Evolutionary conservation across 2,113 vertebrate species (phyloP), one percentile per base, ranked within the genome.

Genomic region (Lophius piscatorius): DNA sequence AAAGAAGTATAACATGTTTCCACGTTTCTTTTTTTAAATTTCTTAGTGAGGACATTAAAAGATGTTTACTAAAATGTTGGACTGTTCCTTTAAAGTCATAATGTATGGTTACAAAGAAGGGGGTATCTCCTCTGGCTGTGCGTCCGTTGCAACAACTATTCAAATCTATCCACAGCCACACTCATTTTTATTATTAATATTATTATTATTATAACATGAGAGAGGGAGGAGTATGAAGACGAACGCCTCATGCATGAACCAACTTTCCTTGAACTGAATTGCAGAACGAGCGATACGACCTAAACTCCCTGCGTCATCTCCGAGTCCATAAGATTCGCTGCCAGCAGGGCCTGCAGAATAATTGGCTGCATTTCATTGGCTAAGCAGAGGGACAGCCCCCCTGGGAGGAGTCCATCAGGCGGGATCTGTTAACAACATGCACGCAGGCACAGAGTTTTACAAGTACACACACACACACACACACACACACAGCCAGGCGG

Each of bases 261-360:
- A 13, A 33, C 10, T 56, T 23, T 47, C 10, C 42, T 58, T 62
- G 59, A 66, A 83, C 48, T 65, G 26, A 38, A 41, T 17, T 60
- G 26, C 51, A 71, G n/a, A n/a, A n/a, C n/a, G n/a, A 70, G 35
- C 63, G 59, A 51, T 41, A 4, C 45, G 55, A 48, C 66, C 46
- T 28, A 22, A 63, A 74, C 69, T 54, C 56, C 51, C 40, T 38
- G n/a, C 60, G 33, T 78, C 76, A 57, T 70, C 61, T 60, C 76
- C 78, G 64, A 76, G 68, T 85, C 61, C 64, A 67, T 82, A 82
- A 89, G 84, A 90, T 86, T 88, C 87, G 87, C 86, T 89, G 86
- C 85, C 89, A 91, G 83, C 38, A 8, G 78, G 64, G 80, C 84
- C 78, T 67, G 82, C 71, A 61, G 82, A 82, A 65, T 80, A 88